phyloP scores from a whole-genome alignment of 2,888 invertebrate species.

The Ceramica pisi region DNA sequence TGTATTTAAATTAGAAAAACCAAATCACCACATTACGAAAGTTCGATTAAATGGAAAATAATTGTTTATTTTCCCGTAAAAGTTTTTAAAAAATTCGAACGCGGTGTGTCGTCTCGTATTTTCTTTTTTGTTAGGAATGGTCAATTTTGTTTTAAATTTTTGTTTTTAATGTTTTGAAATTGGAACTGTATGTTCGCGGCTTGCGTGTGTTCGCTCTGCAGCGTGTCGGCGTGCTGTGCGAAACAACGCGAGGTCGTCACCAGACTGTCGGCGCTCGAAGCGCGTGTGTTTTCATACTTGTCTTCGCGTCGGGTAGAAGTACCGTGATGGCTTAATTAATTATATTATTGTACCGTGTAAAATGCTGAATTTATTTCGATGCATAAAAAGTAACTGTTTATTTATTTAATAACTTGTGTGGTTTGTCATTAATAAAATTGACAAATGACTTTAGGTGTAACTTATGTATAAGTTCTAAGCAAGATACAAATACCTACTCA shows the following conservation, averaged over 20 bases:
- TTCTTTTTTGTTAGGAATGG: not conserved
- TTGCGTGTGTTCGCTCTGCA: conserved; percentile 48
- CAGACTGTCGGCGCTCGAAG: conserved; percentile 65
- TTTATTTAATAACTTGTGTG: not conserved
- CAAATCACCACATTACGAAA: conserved; percentile 43
- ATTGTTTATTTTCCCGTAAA: not conserved
- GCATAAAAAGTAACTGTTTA: not conserved
- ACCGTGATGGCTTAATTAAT: conserved; percentile 29
- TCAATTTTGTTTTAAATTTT: not conserved
- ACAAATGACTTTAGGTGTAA: not conserved
- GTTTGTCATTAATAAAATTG: not conserved
- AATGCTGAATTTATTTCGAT: not conserved
- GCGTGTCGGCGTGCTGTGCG: conserved; percentile 62
- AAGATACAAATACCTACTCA: not conserved
- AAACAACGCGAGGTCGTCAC: conserved; percentile 68
- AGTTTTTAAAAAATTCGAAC: conserved; percentile 9
- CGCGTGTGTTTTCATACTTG: conserved; percentile 61
- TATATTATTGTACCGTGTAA: conserved; percentile 7
- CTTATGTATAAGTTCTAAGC: not conserved
- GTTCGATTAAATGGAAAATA: not conserved
- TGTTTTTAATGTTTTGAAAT: conserved; percentile 28
- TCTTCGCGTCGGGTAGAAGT: conserved; percentile 42
- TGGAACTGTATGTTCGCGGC: conserved; percentile 24
- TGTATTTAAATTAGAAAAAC: conserved; percentile 26
- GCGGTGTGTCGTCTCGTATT: not conserved